A percentile compares a stretch with the other conserved stretches of the same genome.
phyloP scores from a whole-genome alignment of 2,797 vertebrate species.

The Cheirogaleus major region DNA sequence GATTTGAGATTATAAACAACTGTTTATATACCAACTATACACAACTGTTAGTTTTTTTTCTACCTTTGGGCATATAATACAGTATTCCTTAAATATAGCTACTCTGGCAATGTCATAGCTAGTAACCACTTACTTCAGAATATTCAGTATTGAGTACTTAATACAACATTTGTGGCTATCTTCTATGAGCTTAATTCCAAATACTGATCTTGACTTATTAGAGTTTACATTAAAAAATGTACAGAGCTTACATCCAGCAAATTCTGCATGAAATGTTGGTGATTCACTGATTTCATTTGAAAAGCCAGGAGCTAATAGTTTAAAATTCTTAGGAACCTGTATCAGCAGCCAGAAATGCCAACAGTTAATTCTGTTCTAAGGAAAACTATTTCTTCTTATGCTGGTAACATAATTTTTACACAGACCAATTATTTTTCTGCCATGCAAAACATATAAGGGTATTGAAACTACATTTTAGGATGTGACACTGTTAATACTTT shows the following conservation, averaged over 20 bases:
- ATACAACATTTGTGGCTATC: not conserved
- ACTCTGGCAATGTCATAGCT: not conserved
- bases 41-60: not conserved
- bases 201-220: constrained; percentile 1
- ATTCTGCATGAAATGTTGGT: not conserved
- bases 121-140: not conserved
- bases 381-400: constrained; percentile 21
- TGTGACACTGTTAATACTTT: not conserved
- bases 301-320: not conserved
- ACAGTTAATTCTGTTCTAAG: constrained; percentile 5
- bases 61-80: not conserved
- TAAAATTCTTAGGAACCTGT: constrained; percentile 45
- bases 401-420: not conserved
- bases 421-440: constrained; percentile 26
- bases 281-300: not conserved
- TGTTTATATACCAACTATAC: not conserved
- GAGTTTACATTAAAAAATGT: constrained; percentile 42
- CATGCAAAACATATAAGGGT: not conserved
- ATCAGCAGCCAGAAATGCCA: constrained; percentile 13
- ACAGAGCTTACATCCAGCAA: not conserved
- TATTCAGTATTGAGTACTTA: not conserved
- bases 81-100: not conserved
- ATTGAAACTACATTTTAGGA: not conserved
- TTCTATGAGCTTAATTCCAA: constrained; percentile 6
- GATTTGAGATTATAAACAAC: not conserved